Base-by-base conservation (phyloP, 2,888 invertebrate species). In the Lasioglossum malachurum region DNA sequence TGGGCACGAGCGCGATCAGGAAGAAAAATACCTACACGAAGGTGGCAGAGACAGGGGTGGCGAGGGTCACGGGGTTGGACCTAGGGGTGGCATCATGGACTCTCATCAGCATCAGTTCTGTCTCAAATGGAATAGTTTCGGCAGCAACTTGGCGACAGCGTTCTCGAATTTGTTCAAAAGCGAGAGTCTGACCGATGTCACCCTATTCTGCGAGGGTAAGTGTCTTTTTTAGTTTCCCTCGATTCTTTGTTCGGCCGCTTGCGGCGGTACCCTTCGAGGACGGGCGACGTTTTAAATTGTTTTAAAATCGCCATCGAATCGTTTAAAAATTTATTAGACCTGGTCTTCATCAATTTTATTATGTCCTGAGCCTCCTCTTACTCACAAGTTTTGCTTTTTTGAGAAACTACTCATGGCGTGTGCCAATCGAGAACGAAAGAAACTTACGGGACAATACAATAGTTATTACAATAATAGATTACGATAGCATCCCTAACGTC, bases 101-200 rank as follows among this genome's bases (percentile, higher is more conserved):
- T 97, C 98, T 95, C 95, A 96, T 93, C 98, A 98, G 97, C 98
- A 98, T 96, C 98, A 98, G 96, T 98, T 98, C 96, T 98, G 98
- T 97, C 97, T 98, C 94, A 98, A 98, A 97, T 98, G 98, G 98
- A 98, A 98, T 97, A 98, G 98, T 96, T 98, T 98, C 96, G 98
- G 98, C 95, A 98, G 98, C 95, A 98, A 98, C 96, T 96, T 98
- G 96, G 98, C 98, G 94, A 98, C 98, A 94, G 98, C 98, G 94
- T 98, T 98, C 96, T 98, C 98, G 95, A 98, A 98, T 96, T 97
- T 98, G 95, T 98, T 98, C 97, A 98, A 98, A 96, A 98, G 98
- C 95, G 98, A 98, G 97, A 98, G 98, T 95, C 97, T 98, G 95
- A 98, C 98, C 94, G 98, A 98, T 96, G 98, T 98, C 95, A 98